Evolutionary conservation across 2,797 vertebrate genomes (phyloP).

Genomic region (Glossophaga mutica): DNA sequence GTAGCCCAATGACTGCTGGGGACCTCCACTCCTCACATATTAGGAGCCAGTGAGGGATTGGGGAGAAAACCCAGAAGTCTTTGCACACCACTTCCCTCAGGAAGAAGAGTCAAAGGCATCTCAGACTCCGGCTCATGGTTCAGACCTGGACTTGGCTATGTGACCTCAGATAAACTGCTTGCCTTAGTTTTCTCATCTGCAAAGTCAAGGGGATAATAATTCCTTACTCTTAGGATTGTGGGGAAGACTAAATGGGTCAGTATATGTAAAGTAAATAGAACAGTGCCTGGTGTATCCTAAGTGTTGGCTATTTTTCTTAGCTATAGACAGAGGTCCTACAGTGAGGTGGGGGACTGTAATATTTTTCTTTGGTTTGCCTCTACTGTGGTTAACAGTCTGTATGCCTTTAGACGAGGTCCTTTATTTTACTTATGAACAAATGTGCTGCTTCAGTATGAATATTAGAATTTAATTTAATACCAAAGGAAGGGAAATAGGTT

Average conservation of each 20-base stretch:
- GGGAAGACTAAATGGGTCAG: neutral
- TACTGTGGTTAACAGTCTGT: neutral
- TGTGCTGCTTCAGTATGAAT: neutral
- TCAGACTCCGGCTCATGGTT: neutral
- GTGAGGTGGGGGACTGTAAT: neutral
- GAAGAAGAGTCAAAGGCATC: neutral
- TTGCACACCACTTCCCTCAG: neutral
- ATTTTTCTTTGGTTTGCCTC: neutral
- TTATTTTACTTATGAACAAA: slow-evolving; percentile 13
- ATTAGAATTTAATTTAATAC: slow-evolving; percentile 40
- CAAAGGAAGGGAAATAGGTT: slow-evolving; percentile 11
- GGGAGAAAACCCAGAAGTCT: neutral
- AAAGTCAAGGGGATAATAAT: neutral
- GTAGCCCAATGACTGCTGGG: neutral
- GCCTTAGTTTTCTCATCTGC: neutral
- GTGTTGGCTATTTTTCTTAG: neutral
- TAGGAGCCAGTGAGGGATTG: neutral
- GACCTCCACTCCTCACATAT: neutral
- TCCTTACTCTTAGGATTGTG: neutral
- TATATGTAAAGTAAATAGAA: neutral
- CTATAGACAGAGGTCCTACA: neutral
- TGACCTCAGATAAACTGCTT: neutral
- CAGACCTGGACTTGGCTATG: neutral
- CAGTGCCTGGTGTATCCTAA: neutral
- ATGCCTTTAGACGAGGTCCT: neutral